These are phyloP conservation scores for Ciconia stormi DNA, from an alignment of 2,113 vertebrate genomes.

Conservation along the genomic window DNA sequence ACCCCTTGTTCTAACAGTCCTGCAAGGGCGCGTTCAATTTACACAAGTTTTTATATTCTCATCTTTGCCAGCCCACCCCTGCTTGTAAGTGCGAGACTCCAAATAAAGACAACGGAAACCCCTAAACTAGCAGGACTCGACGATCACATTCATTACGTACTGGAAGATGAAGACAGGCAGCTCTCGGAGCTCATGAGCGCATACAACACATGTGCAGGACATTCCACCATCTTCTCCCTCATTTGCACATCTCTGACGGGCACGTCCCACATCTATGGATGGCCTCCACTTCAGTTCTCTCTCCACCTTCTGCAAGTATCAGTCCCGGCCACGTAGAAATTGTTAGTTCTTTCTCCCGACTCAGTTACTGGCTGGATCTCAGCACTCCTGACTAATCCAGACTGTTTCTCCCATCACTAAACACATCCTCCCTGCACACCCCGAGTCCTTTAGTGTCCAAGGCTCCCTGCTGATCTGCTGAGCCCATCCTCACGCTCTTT, in stretches of 20 bases:
- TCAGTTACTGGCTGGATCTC: not conserved
- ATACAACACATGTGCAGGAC: rapidly evolving
- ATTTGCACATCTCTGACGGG: rapidly evolving
- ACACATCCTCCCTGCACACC: not conserved
- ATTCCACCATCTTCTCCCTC: not conserved
- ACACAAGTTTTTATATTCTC: not conserved
- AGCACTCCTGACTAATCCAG: not conserved
- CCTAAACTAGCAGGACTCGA: rapidly evolving
- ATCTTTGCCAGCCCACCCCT: not conserved
- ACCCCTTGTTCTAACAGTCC: not conserved
- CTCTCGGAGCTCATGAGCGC: not conserved
- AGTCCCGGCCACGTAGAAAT: not conserved
- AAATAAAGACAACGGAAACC: not conserved
- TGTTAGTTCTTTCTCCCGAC: too few species aligned
- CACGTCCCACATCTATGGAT: rapidly evolving
- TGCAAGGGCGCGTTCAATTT: not conserved
- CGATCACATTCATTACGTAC: rapidly evolving
- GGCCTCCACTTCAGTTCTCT: not conserved
- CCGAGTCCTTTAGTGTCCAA: rapidly evolving
- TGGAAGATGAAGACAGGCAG: not conserved
- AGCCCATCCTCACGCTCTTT: not conserved
- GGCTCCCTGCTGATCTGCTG: not conserved
- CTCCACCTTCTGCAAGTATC: not conserved
- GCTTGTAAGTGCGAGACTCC: not conserved
- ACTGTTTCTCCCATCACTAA: not conserved